Percentiles rank a stretch among this genome's conserved stretches.
Conservation (phyloP, 30 jellyfish, hydroid and myxozoan species). For the Pelagia noctiluca region DNA sequence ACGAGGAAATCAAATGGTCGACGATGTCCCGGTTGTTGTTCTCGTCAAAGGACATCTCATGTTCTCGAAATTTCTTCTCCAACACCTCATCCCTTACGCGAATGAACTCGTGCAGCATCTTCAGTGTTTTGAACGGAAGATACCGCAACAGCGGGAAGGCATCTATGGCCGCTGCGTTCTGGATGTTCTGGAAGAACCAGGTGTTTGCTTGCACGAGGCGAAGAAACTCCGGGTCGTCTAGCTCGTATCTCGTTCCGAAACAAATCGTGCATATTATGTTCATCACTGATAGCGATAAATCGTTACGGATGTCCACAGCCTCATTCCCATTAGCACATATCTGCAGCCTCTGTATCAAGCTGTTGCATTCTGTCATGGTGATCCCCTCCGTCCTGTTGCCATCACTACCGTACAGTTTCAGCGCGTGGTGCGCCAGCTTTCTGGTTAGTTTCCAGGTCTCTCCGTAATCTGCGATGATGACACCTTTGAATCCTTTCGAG, state of each 20-base stretch:
- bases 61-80: slow-evolving; percentile 46
- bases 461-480: slow-evolving; percentile 43
- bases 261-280: slow-evolving; percentile 54
- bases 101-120: slow-evolving; percentile 27
- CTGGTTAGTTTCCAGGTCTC: slow-evolving; percentile 34
- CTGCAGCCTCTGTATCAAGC: slow-evolving; percentile 30
- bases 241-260: slow-evolving; percentile 53
- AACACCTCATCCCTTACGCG: slow-evolving; percentile 48
- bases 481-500: slow-evolving; percentile 42
- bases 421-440: slow-evolving; percentile 58
- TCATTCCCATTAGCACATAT: not conserved
- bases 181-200: slow-evolving; percentile 39
- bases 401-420: slow-evolving; percentile 9
- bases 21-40: slow-evolving; percentile 39
- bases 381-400: slow-evolving; percentile 10
- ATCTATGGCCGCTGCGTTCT: slow-evolving; percentile 35
- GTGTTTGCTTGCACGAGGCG: slow-evolving; percentile 33
- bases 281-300: slow-evolving; percentile 38
- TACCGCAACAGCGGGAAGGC: slow-evolving; percentile 38
- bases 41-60: slow-evolving; percentile 18
- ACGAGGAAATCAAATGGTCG: slow-evolving; percentile 21
- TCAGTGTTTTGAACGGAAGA: slow-evolving; percentile 41
- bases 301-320: slow-evolving; percentile 31
- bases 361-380: slow-evolving; percentile 30
- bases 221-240: slow-evolving; percentile 39